Evolutionary conservation across 2,888 invertebrate genomes (phyloP).

Genomic region (Furcula furcula): DNA sequence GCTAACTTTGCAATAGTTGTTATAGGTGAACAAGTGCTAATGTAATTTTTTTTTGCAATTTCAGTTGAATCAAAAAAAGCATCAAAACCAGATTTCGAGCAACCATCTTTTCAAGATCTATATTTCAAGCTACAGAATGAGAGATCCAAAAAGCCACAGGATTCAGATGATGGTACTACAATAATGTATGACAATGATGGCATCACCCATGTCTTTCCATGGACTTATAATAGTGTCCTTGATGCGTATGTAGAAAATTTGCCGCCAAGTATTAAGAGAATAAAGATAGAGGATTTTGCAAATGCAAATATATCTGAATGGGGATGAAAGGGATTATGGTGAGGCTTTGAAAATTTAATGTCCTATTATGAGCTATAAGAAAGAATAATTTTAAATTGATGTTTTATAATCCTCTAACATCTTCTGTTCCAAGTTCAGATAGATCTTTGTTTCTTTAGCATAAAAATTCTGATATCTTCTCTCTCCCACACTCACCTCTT

Average conservation of each 20-base stretch:
- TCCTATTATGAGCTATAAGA: no score
- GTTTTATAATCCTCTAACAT: no score
- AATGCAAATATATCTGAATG: conserved; percentile 77
- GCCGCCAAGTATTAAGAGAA: conserved; percentile 83
- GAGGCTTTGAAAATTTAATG: no score
- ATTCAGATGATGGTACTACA: conserved; percentile 33
- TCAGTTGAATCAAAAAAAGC: conserved; percentile 49
- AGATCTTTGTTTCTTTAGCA: neutral
- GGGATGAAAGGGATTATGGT: conserved; percentile 58
- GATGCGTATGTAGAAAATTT: conserved; percentile 69
- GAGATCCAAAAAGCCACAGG: conserved; percentile 29
- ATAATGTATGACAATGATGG: conserved; percentile 56
- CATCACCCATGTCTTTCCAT: conserved; percentile 69
- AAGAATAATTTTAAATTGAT: no score
- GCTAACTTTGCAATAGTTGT: no score
- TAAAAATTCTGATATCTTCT: neutral
- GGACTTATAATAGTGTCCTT: conserved; percentile 77
- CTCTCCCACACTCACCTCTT: neutral
- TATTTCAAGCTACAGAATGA: conserved; percentile 54
- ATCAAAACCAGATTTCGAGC: conserved; percentile 19
- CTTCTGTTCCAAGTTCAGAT: neutral
- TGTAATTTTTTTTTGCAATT: no score
- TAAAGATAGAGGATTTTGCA: conserved; percentile 76
- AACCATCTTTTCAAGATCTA: conserved; percentile 57
- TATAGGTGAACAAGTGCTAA: no score